Evolutionary conservation across 2,888 invertebrate genomes (phyloP).

Genomic region (Stenodema calcarata): DNA sequence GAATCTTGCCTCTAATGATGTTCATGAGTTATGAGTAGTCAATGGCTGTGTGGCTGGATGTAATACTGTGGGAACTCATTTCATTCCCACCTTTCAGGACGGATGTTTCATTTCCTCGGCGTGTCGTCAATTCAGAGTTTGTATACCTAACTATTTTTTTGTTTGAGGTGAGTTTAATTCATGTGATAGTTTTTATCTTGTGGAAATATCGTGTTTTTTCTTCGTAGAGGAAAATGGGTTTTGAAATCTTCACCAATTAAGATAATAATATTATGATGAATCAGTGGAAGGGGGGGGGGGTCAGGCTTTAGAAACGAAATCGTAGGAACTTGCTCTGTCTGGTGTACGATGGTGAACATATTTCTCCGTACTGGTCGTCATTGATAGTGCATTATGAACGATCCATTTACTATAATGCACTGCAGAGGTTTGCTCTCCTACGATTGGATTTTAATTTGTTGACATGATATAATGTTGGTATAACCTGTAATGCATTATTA

Average conservation of each 20-base stretch:
- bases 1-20: too few species aligned
- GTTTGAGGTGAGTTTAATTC: background rate
- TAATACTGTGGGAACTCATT: background rate
- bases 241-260: background rate
- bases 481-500: background rate
- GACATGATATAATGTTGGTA: background rate
- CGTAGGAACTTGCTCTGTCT: too few species aligned
- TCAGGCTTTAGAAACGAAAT: background rate
- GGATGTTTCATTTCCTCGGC: background rate
- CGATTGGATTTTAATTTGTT: too few species aligned
- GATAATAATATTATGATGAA: slow-evolving; percentile 64
- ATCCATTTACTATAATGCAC: too few species aligned
- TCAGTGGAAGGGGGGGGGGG: slow-evolving; percentile 61
- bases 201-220: background rate
- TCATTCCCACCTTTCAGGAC: background rate
- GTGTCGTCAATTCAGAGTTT: background rate
- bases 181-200: background rate
- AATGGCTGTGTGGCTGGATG: too few species aligned
- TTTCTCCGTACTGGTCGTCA: too few species aligned
- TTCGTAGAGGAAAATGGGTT: background rate
- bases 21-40: too few species aligned
- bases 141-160: background rate
- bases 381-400: too few species aligned
- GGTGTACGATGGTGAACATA: too few species aligned
- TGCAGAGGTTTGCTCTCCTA: too few species aligned